phyloP scores from a whole-genome alignment of 2,797 vertebrate genomes.

The Delichon dasypus region DNA sequence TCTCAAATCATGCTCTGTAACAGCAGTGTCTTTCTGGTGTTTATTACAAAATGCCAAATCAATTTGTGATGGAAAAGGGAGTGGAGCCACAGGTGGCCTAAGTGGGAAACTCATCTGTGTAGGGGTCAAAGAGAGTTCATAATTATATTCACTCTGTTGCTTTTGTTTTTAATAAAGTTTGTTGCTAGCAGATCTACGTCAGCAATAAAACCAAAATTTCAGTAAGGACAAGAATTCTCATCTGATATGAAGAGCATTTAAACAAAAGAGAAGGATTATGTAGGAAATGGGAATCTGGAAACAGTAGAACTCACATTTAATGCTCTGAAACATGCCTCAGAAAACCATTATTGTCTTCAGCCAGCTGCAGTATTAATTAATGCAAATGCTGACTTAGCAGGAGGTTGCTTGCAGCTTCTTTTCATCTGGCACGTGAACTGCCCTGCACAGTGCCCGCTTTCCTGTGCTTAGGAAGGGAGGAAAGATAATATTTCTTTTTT shows the following conservation, averaged over 20 bases:
- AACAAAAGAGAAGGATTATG: background rate
- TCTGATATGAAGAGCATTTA: background rate
- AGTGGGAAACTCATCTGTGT: background rate
- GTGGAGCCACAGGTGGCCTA: background rate
- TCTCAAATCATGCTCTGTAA: background rate
- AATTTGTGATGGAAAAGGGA: background rate
- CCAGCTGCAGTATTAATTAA: background rate
- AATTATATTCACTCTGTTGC: background rate
- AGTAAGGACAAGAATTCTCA: background rate
- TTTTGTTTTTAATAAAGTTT: background rate
- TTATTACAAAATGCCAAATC: background rate
- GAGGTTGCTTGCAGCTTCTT: background rate
- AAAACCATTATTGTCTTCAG: background rate
- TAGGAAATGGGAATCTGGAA: background rate
- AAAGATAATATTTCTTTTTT: background rate
- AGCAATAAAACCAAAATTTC: background rate
- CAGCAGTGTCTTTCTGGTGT: background rate
- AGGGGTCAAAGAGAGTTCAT: background rate
- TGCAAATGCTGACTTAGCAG: background rate
- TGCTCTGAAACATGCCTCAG: background rate
- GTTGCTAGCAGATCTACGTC: background rate
- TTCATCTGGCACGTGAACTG: background rate
- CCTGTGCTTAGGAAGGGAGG: background rate
- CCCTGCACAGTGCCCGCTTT: rapidly evolving
- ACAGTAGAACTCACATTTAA: background rate